Evolutionary conservation across 1,140 invertebrate species (phyloP).

Genomic region (Danaus plexippus): DNA sequence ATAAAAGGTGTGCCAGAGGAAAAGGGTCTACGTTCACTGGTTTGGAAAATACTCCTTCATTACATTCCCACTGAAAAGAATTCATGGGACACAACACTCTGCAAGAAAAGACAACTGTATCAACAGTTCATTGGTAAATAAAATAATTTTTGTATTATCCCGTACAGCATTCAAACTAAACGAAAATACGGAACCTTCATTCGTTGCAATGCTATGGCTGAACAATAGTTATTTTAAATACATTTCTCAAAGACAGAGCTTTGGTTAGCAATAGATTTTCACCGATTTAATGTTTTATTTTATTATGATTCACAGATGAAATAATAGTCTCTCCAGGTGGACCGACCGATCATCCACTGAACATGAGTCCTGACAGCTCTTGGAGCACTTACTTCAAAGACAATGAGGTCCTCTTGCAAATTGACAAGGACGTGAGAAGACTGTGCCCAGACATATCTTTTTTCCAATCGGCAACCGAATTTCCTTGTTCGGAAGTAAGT

Average conservation of each 20-base stretch:
- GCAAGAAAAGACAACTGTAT: slow-evolving; percentile 82
- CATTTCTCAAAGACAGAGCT: too few relatives aligned
- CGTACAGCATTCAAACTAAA: slow-evolving; percentile 1
- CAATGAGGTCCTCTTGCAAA: slow-evolving; percentile 96
- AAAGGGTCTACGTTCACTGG: slow-evolving; percentile 80
- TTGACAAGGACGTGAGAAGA: slow-evolving; percentile 96
- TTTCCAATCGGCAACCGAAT: slow-evolving; percentile 94
- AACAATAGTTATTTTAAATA: too few relatives aligned
- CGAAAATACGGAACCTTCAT: too few relatives aligned
- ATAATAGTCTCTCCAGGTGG: slow-evolving; percentile 85
- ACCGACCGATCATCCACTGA: slow-evolving; percentile 89
- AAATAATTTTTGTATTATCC: slow-evolving; percentile 1
- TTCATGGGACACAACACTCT: slow-evolving; percentile 77
- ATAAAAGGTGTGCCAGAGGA: slow-evolving; percentile 85
- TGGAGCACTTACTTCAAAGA: slow-evolving; percentile 95
- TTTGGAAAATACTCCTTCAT: slow-evolving; percentile 88
- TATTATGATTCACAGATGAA: slow-evolving; percentile 75
- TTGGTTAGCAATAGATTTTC: background rate
- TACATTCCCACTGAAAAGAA: slow-evolving; percentile 81
- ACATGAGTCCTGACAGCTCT: slow-evolving; percentile 92
- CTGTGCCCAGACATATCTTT: slow-evolving; percentile 97
- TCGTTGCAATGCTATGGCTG: too few relatives aligned
- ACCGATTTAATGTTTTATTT: background rate
- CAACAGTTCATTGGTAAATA: slow-evolving; percentile 85
- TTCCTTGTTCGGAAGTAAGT: slow-evolving; percentile 82